Conservation (phyloP, 2,113 vertebrate species). For the Barnardius zonarius region DNA sequence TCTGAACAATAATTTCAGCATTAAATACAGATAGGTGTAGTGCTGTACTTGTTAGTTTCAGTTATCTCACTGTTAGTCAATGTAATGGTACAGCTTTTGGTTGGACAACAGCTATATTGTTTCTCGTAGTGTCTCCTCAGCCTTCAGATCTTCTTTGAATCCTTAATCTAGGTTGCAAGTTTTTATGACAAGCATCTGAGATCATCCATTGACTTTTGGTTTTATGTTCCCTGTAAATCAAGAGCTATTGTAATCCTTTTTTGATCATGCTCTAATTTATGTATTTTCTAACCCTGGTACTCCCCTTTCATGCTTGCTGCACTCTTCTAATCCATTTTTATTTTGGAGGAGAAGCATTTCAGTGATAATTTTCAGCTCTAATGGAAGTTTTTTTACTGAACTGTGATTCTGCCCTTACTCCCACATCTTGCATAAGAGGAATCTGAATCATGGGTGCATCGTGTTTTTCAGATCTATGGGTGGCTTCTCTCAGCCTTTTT, state of each 20-base stretch:
- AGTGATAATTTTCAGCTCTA: not conserved
- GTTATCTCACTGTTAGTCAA: not conserved
- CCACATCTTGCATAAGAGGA: not conserved
- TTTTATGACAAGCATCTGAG: not conserved
- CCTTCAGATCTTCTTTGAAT: not conserved
- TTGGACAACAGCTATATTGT: accelerated
- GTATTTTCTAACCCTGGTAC: not conserved
- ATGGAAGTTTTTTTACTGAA: not conserved
- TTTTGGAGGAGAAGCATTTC: not conserved
- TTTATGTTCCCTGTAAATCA: not conserved
- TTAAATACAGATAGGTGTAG: not conserved
- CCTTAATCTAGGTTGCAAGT: not conserved
- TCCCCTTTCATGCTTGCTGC: not conserved
- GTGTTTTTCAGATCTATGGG: not conserved
- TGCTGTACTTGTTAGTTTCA: not conserved
- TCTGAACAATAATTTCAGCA: not conserved
- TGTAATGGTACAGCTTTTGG: not conserved
- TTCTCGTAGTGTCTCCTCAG: not conserved
- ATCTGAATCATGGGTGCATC: not conserved
- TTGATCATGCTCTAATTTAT: not conserved
- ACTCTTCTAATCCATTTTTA: not conserved
- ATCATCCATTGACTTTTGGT: not conserved
- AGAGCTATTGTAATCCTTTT: not conserved
- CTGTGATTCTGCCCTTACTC: not conserved
- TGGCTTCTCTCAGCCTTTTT: not conserved